Evolutionary conservation across 2,888 invertebrate species (phyloP).

Genomic region (Eupeodes latifasciatus): DNA sequence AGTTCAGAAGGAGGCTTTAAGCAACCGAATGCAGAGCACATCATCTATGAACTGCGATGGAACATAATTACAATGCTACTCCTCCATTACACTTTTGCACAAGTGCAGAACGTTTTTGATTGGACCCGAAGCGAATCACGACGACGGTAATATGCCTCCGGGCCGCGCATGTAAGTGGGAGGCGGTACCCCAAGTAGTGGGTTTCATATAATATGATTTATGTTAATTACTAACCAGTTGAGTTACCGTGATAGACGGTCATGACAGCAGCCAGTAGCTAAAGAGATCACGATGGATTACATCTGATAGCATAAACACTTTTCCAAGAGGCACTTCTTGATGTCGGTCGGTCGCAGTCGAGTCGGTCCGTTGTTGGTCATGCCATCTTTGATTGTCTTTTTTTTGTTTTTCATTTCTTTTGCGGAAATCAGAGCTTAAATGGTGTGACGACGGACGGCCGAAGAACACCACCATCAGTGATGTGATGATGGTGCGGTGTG

Average conservation of each 20-base stretch:
- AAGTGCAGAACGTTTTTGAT: constrained; percentile 73
- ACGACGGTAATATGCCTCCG: constrained; percentile 73
- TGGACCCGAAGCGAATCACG: constrained; percentile 75
- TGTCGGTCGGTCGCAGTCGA: not conserved
- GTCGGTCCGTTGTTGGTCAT: not conserved
- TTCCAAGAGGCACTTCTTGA: constrained; percentile 16
- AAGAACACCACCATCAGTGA: not conserved
- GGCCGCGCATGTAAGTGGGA: constrained; percentile 69
- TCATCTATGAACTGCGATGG: constrained; percentile 46
- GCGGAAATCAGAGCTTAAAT: constrained; percentile 11
- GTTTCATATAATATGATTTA: constrained; percentile 74
- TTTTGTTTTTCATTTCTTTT: not conserved
- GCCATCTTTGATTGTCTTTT: not conserved
- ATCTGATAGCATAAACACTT: constrained; percentile 43
- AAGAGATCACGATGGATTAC: constrained; percentile 73
- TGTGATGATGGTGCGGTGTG: not conserved
- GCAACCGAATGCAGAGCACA: constrained; percentile 68
- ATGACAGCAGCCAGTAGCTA: constrained; percentile 76
- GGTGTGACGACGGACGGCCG: not conserved
- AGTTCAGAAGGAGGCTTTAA: constrained; percentile 28
- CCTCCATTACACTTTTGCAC: constrained; percentile 73
- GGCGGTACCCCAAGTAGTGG: constrained; percentile 71
- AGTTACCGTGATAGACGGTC: constrained; percentile 71
- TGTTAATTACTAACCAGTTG: constrained; percentile 75
- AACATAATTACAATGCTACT: constrained; percentile 75